Evolutionary conservation across 2,113 vertebrate species (phyloP), one percentile per base, ranked within the genome.

Genomic region (Tragelaphus imberbis): DNA sequence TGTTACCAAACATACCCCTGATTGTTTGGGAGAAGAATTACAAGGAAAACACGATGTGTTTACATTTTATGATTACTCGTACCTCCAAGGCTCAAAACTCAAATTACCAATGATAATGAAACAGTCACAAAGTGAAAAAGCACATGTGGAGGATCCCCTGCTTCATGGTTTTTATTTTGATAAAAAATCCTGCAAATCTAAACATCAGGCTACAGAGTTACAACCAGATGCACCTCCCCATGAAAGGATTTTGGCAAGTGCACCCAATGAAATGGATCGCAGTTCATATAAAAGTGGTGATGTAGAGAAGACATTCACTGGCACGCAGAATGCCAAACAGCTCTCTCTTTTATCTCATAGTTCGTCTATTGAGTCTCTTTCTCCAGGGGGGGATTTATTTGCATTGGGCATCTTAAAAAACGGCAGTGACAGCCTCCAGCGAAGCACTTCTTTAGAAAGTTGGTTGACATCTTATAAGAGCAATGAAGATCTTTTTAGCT

Each of bases 341-440:
- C 87, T 98, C 91, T 96, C 98, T 8, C 82, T 98, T 55, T 92
- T 99, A 77, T 99, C 99, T 92, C 99, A 96, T 77, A 99, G 99
- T 88, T 99, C 99, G 58, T 99, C 99, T 30, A 96, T 99, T 87
- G 99, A 99, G 97, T 99, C 99, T 14, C 98, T 99, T 44, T 99
- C 99, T 92, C 98, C 99, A 56, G 98, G 99, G n/a, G 99, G 99
- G 84, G 99, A 99, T 93, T 98, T 99, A 84, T 99, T 99, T 97
- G 99, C 99, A 96, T 97, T 99, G 81, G 98, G 98, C 97, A 98
- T 99, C 98, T 99, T 99, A 97, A 99, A 99, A 98, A 98, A 97
- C 91, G 98, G 98, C 97, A 94, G 91, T 89, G 99, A 99, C 4
- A 96, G 97, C 36, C 98, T 99, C 90, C 99, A 99, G n/a, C 99